phyloP scores from a whole-genome alignment of 1,140 invertebrate genomes.

The Samia ricini region DNA sequence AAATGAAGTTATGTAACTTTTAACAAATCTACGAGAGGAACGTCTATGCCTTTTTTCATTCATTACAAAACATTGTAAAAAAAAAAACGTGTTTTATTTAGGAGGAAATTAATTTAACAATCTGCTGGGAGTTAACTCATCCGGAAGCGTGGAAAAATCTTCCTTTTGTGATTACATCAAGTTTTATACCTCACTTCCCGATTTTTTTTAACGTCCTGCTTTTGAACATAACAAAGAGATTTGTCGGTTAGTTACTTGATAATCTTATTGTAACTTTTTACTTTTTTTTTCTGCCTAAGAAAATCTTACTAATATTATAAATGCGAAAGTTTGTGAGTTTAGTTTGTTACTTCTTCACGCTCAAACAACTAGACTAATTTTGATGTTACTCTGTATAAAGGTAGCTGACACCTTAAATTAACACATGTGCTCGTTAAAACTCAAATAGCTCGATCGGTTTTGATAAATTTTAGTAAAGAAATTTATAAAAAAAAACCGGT shows the following conservation, averaged over 20 bases:
- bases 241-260: neutral
- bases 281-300: neutral
- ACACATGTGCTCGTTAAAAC: too few species aligned
- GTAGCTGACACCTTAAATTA: too few species aligned
- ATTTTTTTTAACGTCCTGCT: conserved; percentile 1
- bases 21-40: neutral
- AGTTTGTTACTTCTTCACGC: too few species aligned
- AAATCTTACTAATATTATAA: too few species aligned
- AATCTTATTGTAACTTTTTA: neutral
- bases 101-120: conserved; percentile 27
- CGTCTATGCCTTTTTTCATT: neutral
- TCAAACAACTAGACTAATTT: too few species aligned
- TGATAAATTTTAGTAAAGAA: too few species aligned
- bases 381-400: too few species aligned
- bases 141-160: conserved; percentile 14
- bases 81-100: conserved; percentile 21
- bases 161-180: conserved; percentile 13
- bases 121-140: conserved; percentile 20
- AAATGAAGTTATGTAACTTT: neutral
- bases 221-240: neutral
- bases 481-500: too few species aligned
- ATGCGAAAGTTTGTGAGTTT: too few species aligned
- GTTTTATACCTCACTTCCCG: conserved; percentile 6
- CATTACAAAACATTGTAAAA: neutral
- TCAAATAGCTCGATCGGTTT: too few species aligned